Conservation (phyloP, 1,140 invertebrate genomes). For the Lysiphlebus fabarum region DNA sequence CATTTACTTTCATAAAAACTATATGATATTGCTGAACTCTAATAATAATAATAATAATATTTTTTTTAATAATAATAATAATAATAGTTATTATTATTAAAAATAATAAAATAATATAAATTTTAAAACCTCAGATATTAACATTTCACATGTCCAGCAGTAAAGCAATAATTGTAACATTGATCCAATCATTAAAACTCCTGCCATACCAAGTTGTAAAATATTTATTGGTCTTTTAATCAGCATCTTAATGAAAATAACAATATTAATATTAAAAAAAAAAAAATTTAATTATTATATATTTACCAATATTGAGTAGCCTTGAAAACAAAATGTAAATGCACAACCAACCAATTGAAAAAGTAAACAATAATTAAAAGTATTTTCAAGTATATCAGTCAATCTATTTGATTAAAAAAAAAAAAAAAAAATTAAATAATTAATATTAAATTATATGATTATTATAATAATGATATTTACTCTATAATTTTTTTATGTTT, state of each 20-base stretch:
- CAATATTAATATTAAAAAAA: no score
- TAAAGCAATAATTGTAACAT: no score
- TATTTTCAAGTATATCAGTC: background rate
- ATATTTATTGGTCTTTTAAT: background rate
- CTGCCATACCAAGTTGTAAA: background rate
- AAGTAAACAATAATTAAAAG: background rate
- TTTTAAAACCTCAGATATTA: no score
- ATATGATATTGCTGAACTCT: conserved; percentile 35
- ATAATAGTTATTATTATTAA: conserved; percentile 5
- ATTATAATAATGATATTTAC: no score
- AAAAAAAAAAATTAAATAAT: no score
- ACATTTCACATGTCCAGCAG: no score
- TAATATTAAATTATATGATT: no score
- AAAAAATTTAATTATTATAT: background rate
- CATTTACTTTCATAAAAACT: conserved; percentile 37
- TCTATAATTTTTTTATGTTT: no score
- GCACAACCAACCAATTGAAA: background rate
- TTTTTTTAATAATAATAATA: background rate
- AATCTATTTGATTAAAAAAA: background rate
- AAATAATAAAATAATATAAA: no score
- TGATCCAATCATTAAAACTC: no score
- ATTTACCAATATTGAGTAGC: background rate
- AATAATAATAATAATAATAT: conserved; percentile 18
- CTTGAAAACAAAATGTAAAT: background rate
- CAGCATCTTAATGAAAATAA: background rate